phyloP scores from a whole-genome alignment of 2,797 vertebrate genomes.

The Podargus strigoides region DNA sequence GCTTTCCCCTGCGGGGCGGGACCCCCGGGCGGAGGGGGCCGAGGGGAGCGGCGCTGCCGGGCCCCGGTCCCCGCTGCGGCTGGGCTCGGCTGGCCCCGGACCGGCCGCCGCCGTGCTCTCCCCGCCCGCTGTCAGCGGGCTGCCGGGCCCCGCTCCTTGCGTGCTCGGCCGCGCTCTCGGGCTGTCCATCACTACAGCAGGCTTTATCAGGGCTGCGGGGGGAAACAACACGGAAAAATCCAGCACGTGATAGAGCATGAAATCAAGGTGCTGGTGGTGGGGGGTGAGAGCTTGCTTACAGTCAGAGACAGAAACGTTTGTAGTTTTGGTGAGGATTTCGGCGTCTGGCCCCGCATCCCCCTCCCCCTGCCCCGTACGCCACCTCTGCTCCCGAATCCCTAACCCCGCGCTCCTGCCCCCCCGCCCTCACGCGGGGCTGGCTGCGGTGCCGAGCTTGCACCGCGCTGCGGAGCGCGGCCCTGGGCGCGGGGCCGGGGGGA shows the following conservation, averaged over 20 bases:
- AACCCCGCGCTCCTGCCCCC: not conserved
- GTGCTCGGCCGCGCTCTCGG: not conserved
- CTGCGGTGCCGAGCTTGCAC: not conserved
- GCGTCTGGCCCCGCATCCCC: not conserved
- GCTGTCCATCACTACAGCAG: not conserved
- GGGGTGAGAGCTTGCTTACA: not conserved
- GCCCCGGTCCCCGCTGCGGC: not conserved
- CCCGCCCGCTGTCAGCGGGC: not conserved
- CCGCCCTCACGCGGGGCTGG: not conserved
- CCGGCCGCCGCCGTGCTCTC: not conserved
- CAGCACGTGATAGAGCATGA: not conserved
- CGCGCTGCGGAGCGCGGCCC: not conserved
- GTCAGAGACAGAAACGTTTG: not conserved
- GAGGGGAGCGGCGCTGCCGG: not conserved
- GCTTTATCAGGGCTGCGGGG: not conserved
- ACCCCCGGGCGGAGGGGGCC: not conserved
- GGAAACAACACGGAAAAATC: not conserved
- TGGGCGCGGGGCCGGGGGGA: not conserved
- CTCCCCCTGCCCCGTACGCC: not conserved
- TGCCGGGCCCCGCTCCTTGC: not conserved
- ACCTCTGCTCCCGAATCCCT: not conserved
- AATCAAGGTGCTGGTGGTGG: not conserved
- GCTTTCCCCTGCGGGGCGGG: not conserved
- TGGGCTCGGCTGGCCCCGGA: too few species aligned
- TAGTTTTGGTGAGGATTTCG: not conserved